A percentile compares a stretch with the other conserved stretches of the same genome.
phyloP scores from a whole-genome alignment of 1,140 invertebrate genomes.

The Nebria ingens region DNA sequence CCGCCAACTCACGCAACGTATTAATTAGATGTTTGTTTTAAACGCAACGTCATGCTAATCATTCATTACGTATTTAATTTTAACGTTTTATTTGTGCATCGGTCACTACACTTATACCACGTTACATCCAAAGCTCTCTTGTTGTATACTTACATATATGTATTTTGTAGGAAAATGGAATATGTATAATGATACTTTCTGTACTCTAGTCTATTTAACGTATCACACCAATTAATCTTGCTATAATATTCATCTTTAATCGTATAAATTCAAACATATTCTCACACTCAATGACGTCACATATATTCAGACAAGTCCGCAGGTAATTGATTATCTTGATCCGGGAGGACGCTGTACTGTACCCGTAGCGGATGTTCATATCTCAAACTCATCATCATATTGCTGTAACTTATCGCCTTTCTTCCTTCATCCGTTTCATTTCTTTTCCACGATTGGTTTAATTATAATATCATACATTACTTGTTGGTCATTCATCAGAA shows the following conservation, averaged over 20 bases:
- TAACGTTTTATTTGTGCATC: constrained; percentile 15
- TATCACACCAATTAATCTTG: no score
- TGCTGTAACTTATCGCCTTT: no score
- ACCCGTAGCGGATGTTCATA: neutral
- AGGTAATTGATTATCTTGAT: neutral
- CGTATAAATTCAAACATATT: no score
- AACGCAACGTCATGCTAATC: constrained; percentile 20
- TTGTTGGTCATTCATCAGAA: no score
- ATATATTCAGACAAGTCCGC: neutral
- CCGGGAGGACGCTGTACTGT: neutral
- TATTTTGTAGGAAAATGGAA: no score
- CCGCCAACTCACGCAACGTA: constrained; percentile 16
- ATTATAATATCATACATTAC: no score
- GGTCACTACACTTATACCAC: neutral
- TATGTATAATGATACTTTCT: no score
- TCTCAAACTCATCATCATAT: neutral
- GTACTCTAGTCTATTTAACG: no score
- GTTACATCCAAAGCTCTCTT: no score
- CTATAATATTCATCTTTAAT: no score
- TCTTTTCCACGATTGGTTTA: no score
- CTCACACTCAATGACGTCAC: neutral
- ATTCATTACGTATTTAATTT: constrained; percentile 15
- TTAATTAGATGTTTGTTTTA: constrained; percentile 21
- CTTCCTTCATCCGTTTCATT: neutral
- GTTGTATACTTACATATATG: no score